These are phyloP conservation scores for Aptenodytes patagonicus DNA, from an alignment of 2,113 vertebrate species.

Conservation along the genomic window DNA sequence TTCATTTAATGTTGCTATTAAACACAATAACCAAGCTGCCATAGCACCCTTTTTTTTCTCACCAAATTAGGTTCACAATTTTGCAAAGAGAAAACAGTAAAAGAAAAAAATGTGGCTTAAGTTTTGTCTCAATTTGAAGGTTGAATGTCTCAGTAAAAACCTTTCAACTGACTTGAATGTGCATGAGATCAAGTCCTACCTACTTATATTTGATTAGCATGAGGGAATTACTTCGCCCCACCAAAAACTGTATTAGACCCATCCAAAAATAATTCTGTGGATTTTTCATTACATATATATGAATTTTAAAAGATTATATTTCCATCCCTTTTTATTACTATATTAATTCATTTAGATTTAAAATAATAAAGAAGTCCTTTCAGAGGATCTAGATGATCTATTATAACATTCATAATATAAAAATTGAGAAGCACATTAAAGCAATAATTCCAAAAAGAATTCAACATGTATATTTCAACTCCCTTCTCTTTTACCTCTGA, in stretches of 20 bases:
- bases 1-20: background rate
- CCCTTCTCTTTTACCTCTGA: background rate
- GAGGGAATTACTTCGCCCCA: background rate
- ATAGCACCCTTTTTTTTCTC: background rate
- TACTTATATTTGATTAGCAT: background rate
- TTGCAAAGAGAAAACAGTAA: background rate
- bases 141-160: background rate
- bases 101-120: background rate
- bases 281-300: background rate
- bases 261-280: slow-evolving; percentile 7
- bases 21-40: background rate
- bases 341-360: slow-evolving; percentile 42
- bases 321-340: slow-evolving; percentile 31
- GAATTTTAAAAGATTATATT: background rate
- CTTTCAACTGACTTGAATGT: background rate
- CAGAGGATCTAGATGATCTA: slow-evolving; percentile 17
- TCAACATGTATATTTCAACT: background rate
- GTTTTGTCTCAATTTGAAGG: background rate
- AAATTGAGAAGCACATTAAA: slow-evolving; percentile 12
- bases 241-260: background rate
- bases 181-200: background rate
- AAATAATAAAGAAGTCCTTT: slow-evolving; percentile 49
- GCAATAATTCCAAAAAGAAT: background rate
- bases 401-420: slow-evolving; percentile 9
- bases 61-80: background rate